phyloP scores from a whole-genome alignment of 2,113 vertebrate species.

The Cranoglanis bouderius region DNA sequence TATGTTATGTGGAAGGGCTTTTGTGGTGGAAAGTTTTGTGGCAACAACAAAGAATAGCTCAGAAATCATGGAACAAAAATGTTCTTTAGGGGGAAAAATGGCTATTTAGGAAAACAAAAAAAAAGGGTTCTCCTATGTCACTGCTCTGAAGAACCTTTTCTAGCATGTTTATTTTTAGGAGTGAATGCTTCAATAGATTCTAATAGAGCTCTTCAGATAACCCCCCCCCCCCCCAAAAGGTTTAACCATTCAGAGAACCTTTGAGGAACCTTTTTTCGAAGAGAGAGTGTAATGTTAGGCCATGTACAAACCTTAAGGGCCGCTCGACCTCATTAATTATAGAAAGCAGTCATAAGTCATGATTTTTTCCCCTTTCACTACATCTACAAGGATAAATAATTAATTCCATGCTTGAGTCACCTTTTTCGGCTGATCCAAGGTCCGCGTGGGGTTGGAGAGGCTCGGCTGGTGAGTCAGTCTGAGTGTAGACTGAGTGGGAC shows the following conservation, averaged over 20 bases:
- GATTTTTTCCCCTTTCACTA: not conserved
- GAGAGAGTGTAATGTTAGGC: not conserved
- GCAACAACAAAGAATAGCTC: not conserved
- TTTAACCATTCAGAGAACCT: not conserved
- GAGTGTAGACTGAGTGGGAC: constrained; percentile 51
- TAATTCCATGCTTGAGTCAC: not conserved
- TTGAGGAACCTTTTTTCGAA: not conserved
- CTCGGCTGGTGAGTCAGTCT: not conserved
- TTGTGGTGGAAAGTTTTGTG: not conserved
- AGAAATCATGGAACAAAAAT: not conserved
- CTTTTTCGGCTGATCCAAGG: not conserved
- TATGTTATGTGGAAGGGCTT: not conserved
- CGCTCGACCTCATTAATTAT: not conserved
- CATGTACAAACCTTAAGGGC: not conserved
- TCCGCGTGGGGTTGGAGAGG: constrained; percentile 7
- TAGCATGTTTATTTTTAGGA: not conserved
- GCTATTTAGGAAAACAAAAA: not conserved
- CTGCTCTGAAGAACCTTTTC: not conserved
- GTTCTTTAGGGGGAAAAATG: no score
- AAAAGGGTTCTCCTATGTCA: no score
- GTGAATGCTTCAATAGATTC: not conserved
- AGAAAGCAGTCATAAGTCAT: not conserved
- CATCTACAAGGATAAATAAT: not conserved
- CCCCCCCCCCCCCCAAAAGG: not conserved
- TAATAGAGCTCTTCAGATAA: not conserved